Evolutionary conservation across 2,113 vertebrate species (phyloP), one percentile per base, ranked within the genome.

Genomic region (Raja brachyura): DNA sequence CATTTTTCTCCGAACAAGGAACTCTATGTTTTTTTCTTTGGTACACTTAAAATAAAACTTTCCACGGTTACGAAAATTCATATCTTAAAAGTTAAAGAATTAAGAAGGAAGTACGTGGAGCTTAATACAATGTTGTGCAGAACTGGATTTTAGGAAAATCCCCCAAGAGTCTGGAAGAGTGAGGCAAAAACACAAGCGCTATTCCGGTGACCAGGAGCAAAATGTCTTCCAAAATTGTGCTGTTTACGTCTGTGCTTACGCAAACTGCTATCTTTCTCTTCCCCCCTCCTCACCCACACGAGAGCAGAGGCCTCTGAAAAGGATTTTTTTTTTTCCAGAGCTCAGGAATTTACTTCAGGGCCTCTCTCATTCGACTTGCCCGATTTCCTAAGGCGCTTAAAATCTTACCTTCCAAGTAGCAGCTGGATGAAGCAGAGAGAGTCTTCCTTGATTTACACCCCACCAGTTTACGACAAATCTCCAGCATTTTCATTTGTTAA

Each of bases 401-500:
- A 63, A 63, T 93, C 96, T 97, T 97, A 99, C 98, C 98, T 99
- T 98, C 98, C 94, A 99, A 96, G 95, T 99, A 99, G 95, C 98
- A 99, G 97, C 98, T 98, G 96, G 98, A 98, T 94, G 98, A 99
- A 75, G 98, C 98, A 6, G 98, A 99, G 88, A 99, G 98, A 93
- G 98, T 98, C 94, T 99, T 99, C 95, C 99, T 99, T 78, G 98
- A 99, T 96, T 99, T 99, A 96, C 98, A 99, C 95, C 98, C 98
- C 97, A 99, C 98, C 97, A 99, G 96, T 97, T 99, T 99, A 95
- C 99, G 96, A 96, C 98, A 99, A 95, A 99, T 99, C 96, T 99
- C 98, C 98, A 99, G 97, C 98, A 99, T 99, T 96, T 98, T 99
- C 97, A 98, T 98, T 96, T 96, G 97, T 96, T 96, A 96, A 94